Base-by-base conservation (phyloP, 2,888 invertebrate genomes). In the Tridacna crocea region DNA sequence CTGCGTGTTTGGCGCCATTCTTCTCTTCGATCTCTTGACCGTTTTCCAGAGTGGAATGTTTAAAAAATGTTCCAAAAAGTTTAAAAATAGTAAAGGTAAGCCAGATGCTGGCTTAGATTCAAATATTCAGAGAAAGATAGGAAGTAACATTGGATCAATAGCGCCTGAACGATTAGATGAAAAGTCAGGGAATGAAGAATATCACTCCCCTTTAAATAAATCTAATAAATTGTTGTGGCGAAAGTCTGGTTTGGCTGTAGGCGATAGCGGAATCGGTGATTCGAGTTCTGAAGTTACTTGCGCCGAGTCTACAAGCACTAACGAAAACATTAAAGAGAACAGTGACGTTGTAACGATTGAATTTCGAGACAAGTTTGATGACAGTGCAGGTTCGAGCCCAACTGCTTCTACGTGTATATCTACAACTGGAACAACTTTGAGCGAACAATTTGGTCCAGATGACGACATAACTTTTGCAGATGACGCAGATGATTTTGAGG, bases 11-110 rank as follows among this genome's bases (percentile, higher is more conserved):
- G 87, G 87, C 11, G 80, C 82, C 10, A 79, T 87, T 22, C 46
- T 87, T 24, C 4, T 84, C n/a, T 80, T 87, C 72, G 87, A 87
- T 68, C 13, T 87, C 17, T 51, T 80, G 27, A 75, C 84, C 0
- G 36, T 87, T 19, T 87, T 65, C 24, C 51, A 70, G n/a, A 61
- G 77, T 26, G 74, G 36, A 22, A 17, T 47, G 46, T 72, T 61
- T n/a, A 48, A 24, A 19, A 72, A 72, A 26, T 61, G 63, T 24
- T 17, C n/a, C 3, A 72, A 60, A 47, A 72, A 72, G 22, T 48
- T 17, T 27, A 75, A 48, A 51, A 22, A 24, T 13, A 63, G 12
- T 3, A 66, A 66, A 17, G 27, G 19, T n/a, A 46, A 13, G 11
- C n/a, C 66, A 46, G 36, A 19, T n/a, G n/a, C 46, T n/a, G n/a